These are phyloP conservation scores for Drosophila mettleri DNA, from an alignment of 2,888 invertebrate species.

Conservation along the genomic window DNA sequence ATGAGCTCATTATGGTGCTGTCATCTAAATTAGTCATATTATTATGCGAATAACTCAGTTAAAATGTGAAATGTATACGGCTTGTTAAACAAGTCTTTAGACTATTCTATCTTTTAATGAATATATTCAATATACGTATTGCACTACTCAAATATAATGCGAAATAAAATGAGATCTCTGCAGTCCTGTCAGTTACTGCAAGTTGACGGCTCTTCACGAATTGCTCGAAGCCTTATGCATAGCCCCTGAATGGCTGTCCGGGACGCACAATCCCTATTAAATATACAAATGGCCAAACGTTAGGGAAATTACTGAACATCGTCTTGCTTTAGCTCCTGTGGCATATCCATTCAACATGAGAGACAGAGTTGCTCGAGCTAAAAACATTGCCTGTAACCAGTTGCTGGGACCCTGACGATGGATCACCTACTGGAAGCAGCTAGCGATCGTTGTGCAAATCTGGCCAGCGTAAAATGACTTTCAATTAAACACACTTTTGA, in stretches of 20 bases:
- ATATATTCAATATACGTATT: no score
- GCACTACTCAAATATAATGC: no score
- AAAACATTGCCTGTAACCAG: constrained; percentile 23
- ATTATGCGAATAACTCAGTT: constrained; percentile 1
- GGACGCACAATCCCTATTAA: constrained; percentile 13
- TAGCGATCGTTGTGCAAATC: constrained; percentile 25
- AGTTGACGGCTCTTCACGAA: not conserved
- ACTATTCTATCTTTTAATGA: no score
- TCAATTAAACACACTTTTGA: constrained; percentile 72
- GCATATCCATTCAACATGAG: constrained; percentile 30
- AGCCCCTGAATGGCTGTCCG: constrained; percentile 24
- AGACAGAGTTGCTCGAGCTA: constrained; percentile 12
- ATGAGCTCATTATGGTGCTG: constrained; percentile 49
- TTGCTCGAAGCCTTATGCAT: constrained; percentile 1
- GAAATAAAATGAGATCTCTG: no score
- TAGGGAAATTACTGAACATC: constrained; percentile 36
- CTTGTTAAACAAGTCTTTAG: no score
- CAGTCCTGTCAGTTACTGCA: not conserved
- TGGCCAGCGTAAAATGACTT: constrained; percentile 57
- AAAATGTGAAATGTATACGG: not conserved
- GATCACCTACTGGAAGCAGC: constrained; percentile 30
- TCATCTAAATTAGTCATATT: constrained; percentile 45
- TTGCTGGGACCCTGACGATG: constrained; percentile 21
- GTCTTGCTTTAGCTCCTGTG: constrained; percentile 34
- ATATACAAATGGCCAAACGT: constrained; percentile 31